A percentile compares a stretch with the other conserved stretches of the same genome.
Evolutionary conservation across 2,113 vertebrate species (phyloP).

Genomic region (Phalacrocorax brasilianus): DNA sequence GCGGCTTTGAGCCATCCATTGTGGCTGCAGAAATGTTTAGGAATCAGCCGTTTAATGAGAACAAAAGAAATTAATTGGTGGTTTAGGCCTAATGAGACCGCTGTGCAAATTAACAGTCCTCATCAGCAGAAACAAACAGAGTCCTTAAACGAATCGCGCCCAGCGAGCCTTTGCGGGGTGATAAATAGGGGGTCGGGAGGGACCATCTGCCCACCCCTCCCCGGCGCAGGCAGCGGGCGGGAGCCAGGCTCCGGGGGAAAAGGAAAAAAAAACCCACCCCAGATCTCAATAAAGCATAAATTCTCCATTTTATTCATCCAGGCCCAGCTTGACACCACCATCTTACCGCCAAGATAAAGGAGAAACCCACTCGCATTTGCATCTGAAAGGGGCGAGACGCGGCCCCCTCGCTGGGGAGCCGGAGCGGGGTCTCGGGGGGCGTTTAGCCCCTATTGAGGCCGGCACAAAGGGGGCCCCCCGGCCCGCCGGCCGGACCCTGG

Average conservation of each 20-base stretch:
- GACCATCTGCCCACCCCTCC: slow-evolving; percentile 79
- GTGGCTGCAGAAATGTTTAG: slow-evolving; percentile 84
- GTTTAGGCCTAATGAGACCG: slow-evolving; percentile 89
- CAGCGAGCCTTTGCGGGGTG: slow-evolving; percentile 66
- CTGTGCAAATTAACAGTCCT: slow-evolving; percentile 88
- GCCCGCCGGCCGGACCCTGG: slow-evolving; percentile 11
- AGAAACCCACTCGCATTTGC: slow-evolving; percentile 74
- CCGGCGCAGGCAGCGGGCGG: not conserved
- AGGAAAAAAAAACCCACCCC: not conserved
- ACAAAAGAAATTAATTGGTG: slow-evolving; percentile 89
- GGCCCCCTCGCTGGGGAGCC: slow-evolving; percentile 57
- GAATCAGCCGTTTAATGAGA: slow-evolving; percentile 84
- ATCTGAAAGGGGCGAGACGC: slow-evolving; percentile 79
- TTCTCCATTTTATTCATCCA: slow-evolving; percentile 73
- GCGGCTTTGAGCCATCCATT: slow-evolving; percentile 63
- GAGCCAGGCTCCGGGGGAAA: not conserved
- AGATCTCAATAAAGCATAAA: slow-evolving; percentile 70
- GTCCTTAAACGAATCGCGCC: slow-evolving; percentile 79
- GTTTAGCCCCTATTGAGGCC: slow-evolving; percentile 82
- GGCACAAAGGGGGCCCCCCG: slow-evolving; percentile 75
- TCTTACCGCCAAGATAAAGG: slow-evolving; percentile 71
- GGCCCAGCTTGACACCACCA: slow-evolving; percentile 77
- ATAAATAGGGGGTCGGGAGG: slow-evolving; percentile 76
- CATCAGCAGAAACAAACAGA: slow-evolving; percentile 94
- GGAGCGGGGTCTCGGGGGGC: slow-evolving; percentile 54